Conservation (phyloP, 2,888 invertebrate genomes). For the Thymelicus lineola region DNA sequence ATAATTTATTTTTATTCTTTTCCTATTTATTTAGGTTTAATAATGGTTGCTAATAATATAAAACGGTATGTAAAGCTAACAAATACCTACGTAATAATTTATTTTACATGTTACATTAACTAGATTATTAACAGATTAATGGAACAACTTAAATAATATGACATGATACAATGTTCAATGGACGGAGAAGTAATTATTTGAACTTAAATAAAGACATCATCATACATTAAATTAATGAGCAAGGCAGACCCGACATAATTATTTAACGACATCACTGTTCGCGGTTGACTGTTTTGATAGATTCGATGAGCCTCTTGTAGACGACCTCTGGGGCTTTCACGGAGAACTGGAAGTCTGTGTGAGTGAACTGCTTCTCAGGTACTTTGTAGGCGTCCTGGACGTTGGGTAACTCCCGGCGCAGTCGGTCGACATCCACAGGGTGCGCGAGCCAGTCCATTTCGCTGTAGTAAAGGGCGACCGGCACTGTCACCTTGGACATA, state of each 20-base stretch:
- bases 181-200: slow-evolving; percentile 3
- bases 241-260: neutral
- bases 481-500: slow-evolving; percentile 66
- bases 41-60: neutral
- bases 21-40: neutral
- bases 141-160: neutral
- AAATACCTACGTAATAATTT: neutral
- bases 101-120: slow-evolving; percentile 10
- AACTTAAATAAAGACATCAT: neutral
- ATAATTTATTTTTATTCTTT: neutral
- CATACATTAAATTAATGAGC: neutral
- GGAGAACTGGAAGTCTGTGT: slow-evolving; percentile 78
- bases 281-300: slow-evolving; percentile 54
- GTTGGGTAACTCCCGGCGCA: slow-evolving; percentile 84
- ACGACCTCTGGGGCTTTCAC: slow-evolving; percentile 64
- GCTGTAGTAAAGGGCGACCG: slow-evolving; percentile 72
- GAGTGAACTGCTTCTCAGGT: slow-evolving; percentile 75
- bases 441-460: slow-evolving; percentile 88
- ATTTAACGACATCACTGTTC: slow-evolving; percentile 38
- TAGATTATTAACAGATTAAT: neutral
- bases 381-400: slow-evolving; percentile 83
- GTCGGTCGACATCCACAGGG: slow-evolving; percentile 83
- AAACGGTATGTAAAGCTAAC: neutral
- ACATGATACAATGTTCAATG: slow-evolving; percentile 1
- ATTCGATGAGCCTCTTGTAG: slow-evolving; percentile 68